A percentile compares a stretch with the other conserved stretches of the same genome.
Evolutionary conservation across 1,140 invertebrate genomes (phyloP).

Genomic region (Drosophila nebulosa): DNA sequence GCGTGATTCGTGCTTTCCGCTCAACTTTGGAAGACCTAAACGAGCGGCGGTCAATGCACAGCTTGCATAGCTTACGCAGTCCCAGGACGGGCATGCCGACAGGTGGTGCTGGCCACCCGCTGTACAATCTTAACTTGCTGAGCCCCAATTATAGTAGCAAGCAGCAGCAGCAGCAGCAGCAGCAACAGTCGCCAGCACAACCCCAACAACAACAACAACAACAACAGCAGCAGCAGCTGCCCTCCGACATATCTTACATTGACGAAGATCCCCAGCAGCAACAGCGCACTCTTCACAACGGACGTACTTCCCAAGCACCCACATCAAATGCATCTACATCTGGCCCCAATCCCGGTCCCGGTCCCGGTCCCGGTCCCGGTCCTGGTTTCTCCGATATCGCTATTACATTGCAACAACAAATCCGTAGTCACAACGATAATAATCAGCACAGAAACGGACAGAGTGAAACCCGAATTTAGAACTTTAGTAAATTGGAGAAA

Average conservation of each 20-base stretch:
- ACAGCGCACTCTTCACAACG: constrained; percentile 46
- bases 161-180: constrained; percentile 48
- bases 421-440: constrained; percentile 21
- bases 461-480: constrained; percentile 74
- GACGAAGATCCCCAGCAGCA: constrained; percentile 88
- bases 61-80: constrained; percentile 97
- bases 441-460: constrained; percentile 46
- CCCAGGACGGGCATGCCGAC: constrained; percentile 83
- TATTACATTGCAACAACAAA: constrained; percentile 33
- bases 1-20: constrained; percentile 99
- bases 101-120: constrained; percentile 32
- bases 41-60: constrained; percentile 98
- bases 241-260: constrained; percentile 95
- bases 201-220: constrained; percentile 35
- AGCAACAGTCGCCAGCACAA: constrained; percentile 22
- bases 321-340: constrained; percentile 18
- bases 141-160: constrained; percentile 59
- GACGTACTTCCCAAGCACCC: constrained; percentile 36
- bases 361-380: background rate
- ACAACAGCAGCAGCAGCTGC: constrained; percentile 43
- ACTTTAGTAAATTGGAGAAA: background rate
- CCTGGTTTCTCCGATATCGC: constrained; percentile 53
- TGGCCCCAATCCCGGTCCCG: background rate
- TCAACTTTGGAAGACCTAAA: constrained; percentile 99
- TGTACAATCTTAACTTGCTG: constrained; percentile 75